Percentiles rank a stretch among this genome's conserved stretches.
Evolutionary conservation across 1,140 invertebrate genomes (phyloP).

Genomic region (Atopsyche davidsoni): DNA sequence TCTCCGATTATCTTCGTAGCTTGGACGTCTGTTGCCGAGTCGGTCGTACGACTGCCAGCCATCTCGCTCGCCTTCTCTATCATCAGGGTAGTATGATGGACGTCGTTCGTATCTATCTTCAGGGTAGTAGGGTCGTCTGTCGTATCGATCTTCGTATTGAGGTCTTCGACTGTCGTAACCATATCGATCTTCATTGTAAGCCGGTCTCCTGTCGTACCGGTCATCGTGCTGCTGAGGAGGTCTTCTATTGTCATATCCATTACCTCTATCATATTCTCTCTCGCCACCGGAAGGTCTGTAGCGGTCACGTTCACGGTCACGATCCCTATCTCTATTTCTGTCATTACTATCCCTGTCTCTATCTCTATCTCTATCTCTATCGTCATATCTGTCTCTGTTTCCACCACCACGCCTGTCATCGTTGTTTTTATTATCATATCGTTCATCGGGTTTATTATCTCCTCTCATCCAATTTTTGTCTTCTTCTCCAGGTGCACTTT

Average conservation of each 20-base stretch:
- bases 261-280: constrained; percentile 18
- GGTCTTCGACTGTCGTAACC: constrained; percentile 30
- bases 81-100: constrained; percentile 15
- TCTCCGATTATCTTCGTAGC: constrained; percentile 14
- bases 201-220: constrained; percentile 31
- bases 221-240: constrained; percentile 7
- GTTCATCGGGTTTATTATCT: constrained; percentile 20
- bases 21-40: constrained; percentile 14
- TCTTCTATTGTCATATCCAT: constrained; percentile 11
- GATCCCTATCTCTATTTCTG: constrained; percentile 9
- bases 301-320: constrained; percentile 15
- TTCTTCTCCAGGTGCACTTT: constrained; percentile 26
- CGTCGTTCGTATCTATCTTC: constrained; percentile 18
- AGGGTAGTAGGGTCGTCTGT: constrained; percentile 1
- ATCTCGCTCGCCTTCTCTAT: constrained; percentile 15
- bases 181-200: constrained; percentile 5
- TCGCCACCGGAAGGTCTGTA: constrained; percentile 10
- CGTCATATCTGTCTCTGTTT: constrained; percentile 8
- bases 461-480: constrained; percentile 22
- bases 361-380: constrained; percentile 19
- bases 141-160: constrained; percentile 11
- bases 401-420: constrained; percentile 11
- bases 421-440: constrained; percentile 5
- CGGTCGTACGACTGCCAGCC: constrained; percentile 25
- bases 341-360: constrained; percentile 17